phyloP scores from a whole-genome alignment of 2,888 invertebrate genomes.

The Thecocarcelia acutangulata region DNA sequence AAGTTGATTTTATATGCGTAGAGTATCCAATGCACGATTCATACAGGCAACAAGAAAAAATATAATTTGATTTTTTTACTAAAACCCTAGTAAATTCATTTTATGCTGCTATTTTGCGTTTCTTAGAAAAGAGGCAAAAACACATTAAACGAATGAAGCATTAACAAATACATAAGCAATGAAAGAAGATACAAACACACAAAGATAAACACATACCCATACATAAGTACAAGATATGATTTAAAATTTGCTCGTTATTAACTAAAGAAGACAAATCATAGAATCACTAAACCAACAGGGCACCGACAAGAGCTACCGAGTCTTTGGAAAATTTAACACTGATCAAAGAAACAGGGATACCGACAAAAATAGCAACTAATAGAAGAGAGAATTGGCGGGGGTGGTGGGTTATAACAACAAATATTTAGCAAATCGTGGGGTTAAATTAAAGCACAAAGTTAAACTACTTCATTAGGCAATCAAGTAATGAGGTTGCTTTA shows the following conservation, averaged over 20 bases:
- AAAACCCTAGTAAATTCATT: slow-evolving; percentile 40
- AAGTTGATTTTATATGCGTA: neutral
- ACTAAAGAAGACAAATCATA: too few species aligned
- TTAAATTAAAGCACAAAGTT: too few species aligned
- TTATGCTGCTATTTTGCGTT: slow-evolving; percentile 19
- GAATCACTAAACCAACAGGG: too few species aligned
- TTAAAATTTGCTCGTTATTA: neutral
- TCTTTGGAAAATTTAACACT: too few species aligned
- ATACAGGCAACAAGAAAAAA: slow-evolving; percentile 26
- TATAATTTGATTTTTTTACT: slow-evolving; percentile 10
- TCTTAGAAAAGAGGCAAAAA: slow-evolving; percentile 1
- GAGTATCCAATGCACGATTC: neutral
- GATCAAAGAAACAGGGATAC: too few species aligned
- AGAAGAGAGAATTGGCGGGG: too few species aligned
- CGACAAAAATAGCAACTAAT: too few species aligned
- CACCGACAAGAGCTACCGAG: too few species aligned
- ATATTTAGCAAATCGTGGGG: too few species aligned
- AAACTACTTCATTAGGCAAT: too few species aligned
- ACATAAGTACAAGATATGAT: neutral
- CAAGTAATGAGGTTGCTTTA: too few species aligned
- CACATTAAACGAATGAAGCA: slow-evolving; percentile 55
- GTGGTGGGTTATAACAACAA: too few species aligned
- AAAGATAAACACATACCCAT: neutral
- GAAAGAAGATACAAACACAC: slow-evolving; percentile 39
- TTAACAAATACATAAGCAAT: slow-evolving; percentile 51